Percentiles rank a stretch among this genome's conserved stretches.
phyloP scores from a whole-genome alignment of 2,797 vertebrate genomes.

The Anniella stebbinsi region DNA sequence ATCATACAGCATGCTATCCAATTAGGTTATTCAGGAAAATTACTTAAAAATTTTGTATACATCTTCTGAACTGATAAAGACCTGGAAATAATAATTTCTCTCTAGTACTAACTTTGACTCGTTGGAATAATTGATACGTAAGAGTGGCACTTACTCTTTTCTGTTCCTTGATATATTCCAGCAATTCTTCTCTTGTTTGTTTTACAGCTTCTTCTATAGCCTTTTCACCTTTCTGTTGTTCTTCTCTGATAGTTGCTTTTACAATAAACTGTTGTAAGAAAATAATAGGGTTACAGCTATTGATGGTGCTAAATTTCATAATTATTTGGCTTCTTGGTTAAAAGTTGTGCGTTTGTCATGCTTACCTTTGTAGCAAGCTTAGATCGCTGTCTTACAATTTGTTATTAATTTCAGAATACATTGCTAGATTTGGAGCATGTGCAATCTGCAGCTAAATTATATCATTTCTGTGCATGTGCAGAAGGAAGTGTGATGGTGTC shows the following conservation, averaged over 20 bases:
- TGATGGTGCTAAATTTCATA: no score
- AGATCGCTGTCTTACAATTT: no score
- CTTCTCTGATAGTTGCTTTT: slow-evolving; percentile 78
- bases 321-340: no score
- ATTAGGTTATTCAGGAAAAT: background rate
- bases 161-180: slow-evolving; percentile 82
- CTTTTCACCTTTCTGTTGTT: slow-evolving; percentile 77
- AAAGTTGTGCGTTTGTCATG: no score
- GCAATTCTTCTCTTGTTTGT: slow-evolving; percentile 78
- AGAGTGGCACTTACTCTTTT: slow-evolving; percentile 77
- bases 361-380: no score
- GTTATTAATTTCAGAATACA: no score
- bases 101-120: background rate
- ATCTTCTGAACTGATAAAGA: background rate
- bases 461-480: no score
- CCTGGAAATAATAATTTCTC: background rate
- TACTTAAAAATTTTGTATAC: background rate
- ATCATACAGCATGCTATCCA: background rate
- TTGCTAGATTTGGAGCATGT: no score
- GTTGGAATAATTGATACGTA: background rate
- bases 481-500: no score
- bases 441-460: no score
- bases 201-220: slow-evolving; percentile 79
- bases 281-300: slow-evolving; percentile 21
- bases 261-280: slow-evolving; percentile 72